These are phyloP conservation scores for Cantharis lateralis DNA, from an alignment of 2,888 invertebrate genomes.

Conservation along the genomic window DNA sequence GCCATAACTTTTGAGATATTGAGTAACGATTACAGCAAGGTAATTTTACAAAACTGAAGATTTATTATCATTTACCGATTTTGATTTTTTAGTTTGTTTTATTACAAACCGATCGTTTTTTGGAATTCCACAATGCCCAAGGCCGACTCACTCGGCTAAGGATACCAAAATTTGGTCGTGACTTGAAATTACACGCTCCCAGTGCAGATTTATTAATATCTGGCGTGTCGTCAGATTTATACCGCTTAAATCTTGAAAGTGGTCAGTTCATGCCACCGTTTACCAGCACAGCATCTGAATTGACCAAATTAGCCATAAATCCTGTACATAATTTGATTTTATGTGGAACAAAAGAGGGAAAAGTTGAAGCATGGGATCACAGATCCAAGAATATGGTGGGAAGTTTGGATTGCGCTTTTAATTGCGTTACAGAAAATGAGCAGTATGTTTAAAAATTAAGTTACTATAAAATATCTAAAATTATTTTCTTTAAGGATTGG, in stretches of 20 bases:
- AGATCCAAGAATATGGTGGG: slow-evolving; percentile 77
- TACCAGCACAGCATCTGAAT: slow-evolving; percentile 71
- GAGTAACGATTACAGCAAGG: slow-evolving; percentile 96
- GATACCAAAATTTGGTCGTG: slow-evolving; percentile 94
- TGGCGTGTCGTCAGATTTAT: slow-evolving; percentile 87
- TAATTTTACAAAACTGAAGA: slow-evolving; percentile 52
- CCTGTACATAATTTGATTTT: slow-evolving; percentile 85
- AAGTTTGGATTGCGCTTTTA: slow-evolving; percentile 80
- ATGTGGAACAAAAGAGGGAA: slow-evolving; percentile 88
- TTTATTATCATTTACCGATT: not conserved
- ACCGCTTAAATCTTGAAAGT: slow-evolving; percentile 91
- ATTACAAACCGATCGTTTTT: slow-evolving; percentile 85
- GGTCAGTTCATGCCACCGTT: slow-evolving; percentile 92
- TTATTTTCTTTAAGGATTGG: not conserved
- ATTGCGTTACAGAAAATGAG: slow-evolving; percentile 62
- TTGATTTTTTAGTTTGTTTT: slow-evolving; percentile 75
- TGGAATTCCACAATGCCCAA: slow-evolving; percentile 95
- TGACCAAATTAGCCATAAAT: slow-evolving; percentile 87
- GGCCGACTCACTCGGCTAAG: slow-evolving; percentile 89
- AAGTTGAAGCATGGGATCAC: slow-evolving; percentile 97
- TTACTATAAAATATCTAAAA: not conserved
- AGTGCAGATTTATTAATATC: slow-evolving; percentile 92
- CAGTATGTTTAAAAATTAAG: slow-evolving; percentile 53
- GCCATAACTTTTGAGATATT: slow-evolving; percentile 91
- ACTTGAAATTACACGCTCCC: slow-evolving; percentile 87